A percentile compares a stretch with the other conserved stretches of the same genome.
Evolutionary conservation across 2,797 vertebrate species (phyloP).

Genomic region (Hypotaenidia okinawae): DNA sequence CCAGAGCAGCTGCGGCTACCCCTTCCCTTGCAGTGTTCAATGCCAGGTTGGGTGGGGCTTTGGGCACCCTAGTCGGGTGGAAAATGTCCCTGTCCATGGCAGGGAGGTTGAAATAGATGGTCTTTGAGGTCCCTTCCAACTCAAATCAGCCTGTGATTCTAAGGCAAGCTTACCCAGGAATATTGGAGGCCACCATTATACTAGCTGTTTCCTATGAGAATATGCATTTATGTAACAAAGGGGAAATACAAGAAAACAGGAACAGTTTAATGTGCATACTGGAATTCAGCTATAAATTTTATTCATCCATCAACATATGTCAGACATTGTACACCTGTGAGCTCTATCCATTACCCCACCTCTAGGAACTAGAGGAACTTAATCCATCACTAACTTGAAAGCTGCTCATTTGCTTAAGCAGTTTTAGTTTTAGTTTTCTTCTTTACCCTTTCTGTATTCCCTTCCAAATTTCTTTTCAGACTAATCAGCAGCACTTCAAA

Average conservation of each 20-base stretch:
- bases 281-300: neutral
- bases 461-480: conserved; percentile 50
- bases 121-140: too few relatives aligned
- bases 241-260: neutral
- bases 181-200: neutral
- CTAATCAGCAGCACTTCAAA: conserved; percentile 47
- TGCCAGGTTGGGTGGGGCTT: too few relatives aligned
- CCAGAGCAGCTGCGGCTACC: too few relatives aligned
- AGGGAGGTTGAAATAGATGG: too few relatives aligned
- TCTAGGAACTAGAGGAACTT: neutral
- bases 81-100: too few relatives aligned
- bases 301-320: neutral
- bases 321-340: neutral
- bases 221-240: neutral
- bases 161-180: neutral
- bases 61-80: too few relatives aligned
- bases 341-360: neutral
- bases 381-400: conserved; percentile 23
- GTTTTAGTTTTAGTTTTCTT: conserved; percentile 17
- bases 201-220: neutral
- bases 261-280: neutral
- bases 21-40: too few relatives aligned
- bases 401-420: conserved; percentile 5
- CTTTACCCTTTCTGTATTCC: neutral
- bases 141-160: too few relatives aligned